A percentile compares a stretch with the other conserved stretches of the same genome.
phyloP scores from a whole-genome alignment of 2,113 vertebrate genomes.

The Mesembrinibis cayennensis region DNA sequence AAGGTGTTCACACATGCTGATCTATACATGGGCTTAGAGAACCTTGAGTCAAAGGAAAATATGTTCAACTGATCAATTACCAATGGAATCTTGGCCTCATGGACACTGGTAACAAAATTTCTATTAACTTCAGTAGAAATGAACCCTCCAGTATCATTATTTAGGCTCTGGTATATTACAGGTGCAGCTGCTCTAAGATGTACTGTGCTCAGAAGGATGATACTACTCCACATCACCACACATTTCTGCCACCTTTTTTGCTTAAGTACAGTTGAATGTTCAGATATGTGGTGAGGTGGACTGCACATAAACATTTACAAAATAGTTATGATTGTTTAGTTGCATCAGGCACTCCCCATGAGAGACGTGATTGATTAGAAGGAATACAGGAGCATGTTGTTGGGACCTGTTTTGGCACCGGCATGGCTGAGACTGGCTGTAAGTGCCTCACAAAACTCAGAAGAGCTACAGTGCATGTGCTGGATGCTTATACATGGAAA shows the following conservation, averaged over 20 bases:
- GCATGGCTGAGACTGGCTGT: background rate
- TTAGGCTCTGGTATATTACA: background rate
- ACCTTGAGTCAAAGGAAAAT: background rate
- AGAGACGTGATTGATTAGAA: background rate
- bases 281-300: background rate
- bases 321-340: background rate
- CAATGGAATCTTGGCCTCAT: background rate
- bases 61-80: background rate
- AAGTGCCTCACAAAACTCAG: background rate
- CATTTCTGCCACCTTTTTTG: background rate
- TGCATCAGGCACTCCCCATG: rapidly evolving
- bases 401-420: background rate
- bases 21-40: background rate
- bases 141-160: background rate
- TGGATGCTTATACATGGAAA: background rate
- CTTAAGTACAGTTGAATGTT: background rate
- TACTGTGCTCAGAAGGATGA: background rate
- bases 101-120: background rate
- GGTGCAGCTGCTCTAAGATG: rapidly evolving
- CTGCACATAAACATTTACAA: background rate
- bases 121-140: background rate
- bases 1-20: background rate
- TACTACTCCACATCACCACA: background rate
- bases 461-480: background rate
- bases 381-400: rapidly evolving